These are phyloP conservation scores for Gadopsis bispinosus DNA, from an alignment of 2,797 vertebrate genomes.

Conservation along the genomic window DNA sequence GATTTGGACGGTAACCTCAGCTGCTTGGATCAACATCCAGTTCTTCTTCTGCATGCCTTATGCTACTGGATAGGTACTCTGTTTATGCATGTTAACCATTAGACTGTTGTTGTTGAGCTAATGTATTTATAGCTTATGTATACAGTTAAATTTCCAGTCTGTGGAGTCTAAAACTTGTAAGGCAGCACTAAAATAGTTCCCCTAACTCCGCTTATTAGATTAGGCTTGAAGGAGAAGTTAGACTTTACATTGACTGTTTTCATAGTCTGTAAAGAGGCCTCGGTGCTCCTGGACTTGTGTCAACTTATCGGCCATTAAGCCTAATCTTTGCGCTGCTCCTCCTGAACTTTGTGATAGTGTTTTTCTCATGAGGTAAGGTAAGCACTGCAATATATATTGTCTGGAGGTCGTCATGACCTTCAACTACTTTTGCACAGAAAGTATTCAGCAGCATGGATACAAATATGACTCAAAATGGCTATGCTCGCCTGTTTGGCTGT, in stretches of 20 bases:
- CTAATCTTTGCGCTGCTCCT: background rate
- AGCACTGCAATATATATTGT: slow-evolving; percentile 14
- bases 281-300: slow-evolving; percentile 18
- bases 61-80: slow-evolving; percentile 48
- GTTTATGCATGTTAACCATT: slow-evolving; percentile 70
- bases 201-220: slow-evolving; percentile 61
- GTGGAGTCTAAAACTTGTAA: slow-evolving; percentile 34
- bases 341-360: slow-evolving; percentile 29
- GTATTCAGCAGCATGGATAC: slow-evolving; percentile 58
- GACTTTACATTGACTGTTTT: slow-evolving; percentile 40
- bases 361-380: slow-evolving; percentile 20
- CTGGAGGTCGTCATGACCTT: slow-evolving; percentile 70
- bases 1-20: slow-evolving; percentile 51
- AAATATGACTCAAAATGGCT: slow-evolving; percentile 48
- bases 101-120: slow-evolving; percentile 54
- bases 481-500: slow-evolving; percentile 71
- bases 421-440: slow-evolving; percentile 50
- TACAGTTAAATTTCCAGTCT: slow-evolving; percentile 49
- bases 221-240: slow-evolving; percentile 51
- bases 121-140: slow-evolving; percentile 59
- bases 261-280: slow-evolving; percentile 35
- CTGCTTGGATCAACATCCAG: slow-evolving; percentile 48
- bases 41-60: slow-evolving; percentile 43
- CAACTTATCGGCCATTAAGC: slow-evolving; percentile 28
- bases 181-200: slow-evolving; percentile 30